Percentiles rank a stretch among this genome's conserved stretches.
Evolutionary conservation across 2,113 vertebrate genomes (phyloP).

Genomic region (Paramisgurnus dabryanus): DNA sequence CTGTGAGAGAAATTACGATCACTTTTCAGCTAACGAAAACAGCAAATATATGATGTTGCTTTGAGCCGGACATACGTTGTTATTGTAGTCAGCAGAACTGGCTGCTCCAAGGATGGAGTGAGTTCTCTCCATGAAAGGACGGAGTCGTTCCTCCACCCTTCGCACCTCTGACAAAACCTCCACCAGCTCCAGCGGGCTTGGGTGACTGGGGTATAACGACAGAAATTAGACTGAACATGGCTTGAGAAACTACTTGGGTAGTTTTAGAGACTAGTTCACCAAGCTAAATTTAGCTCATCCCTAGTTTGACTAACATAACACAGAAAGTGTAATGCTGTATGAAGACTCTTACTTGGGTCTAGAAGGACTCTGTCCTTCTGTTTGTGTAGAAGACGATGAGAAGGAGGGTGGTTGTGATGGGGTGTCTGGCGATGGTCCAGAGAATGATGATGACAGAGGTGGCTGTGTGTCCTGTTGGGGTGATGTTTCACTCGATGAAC

Average conservation of each 20-base stretch:
- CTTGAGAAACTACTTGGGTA: too few species aligned
- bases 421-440: conserved; percentile 59
- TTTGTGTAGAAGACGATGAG: conserved; percentile 64
- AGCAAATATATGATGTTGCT: neutral
- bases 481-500: conserved; percentile 58
- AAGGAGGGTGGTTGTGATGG: conserved; percentile 49
- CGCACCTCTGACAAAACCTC: conserved; percentile 86
- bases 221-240: neutral
- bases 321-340: too few species aligned
- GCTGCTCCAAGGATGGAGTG: conserved; percentile 84
- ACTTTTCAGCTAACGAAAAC: neutral
- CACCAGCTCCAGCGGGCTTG: conserved; percentile 82
- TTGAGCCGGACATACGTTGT: conserved; percentile 73
- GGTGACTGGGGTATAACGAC: conserved; percentile 72
- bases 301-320: too few species aligned
- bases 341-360: conserved; percentile 62
- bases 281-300: too few species aligned
- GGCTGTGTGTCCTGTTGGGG: conserved; percentile 60
- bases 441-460: conserved; percentile 50
- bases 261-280: too few species aligned
- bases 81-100: conserved; percentile 82
- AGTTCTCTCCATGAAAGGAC: conserved; percentile 87
- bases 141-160: conserved; percentile 82
- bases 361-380: conserved; percentile 56
- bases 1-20: conserved; percentile 55